Percentiles rank a stretch among this genome's conserved stretches.
These are phyloP conservation scores for Nasonia giraulti DNA, from an alignment of 1,140 invertebrate genomes.

Conservation along the genomic window DNA sequence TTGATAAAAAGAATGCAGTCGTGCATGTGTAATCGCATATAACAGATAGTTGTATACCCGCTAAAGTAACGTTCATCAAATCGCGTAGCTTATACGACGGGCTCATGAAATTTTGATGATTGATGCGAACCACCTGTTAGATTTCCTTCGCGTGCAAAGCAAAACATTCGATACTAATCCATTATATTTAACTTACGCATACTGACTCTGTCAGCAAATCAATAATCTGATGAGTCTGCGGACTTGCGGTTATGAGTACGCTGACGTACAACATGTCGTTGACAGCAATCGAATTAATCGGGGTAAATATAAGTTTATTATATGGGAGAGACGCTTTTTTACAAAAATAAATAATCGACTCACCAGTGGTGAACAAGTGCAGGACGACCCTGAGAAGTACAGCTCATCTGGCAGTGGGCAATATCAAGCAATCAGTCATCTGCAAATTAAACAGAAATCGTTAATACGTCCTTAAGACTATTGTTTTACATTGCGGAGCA, in stretches of 20 bases:
- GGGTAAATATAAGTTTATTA: background rate
- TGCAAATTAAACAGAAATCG: background rate
- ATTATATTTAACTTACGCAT: background rate
- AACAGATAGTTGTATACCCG: too few species aligned
- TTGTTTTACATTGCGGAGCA: background rate
- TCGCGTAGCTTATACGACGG: too few species aligned
- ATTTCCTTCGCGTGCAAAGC: background rate
- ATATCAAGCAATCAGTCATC: background rate
- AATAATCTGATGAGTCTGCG: background rate
- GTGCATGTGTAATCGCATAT: too few species aligned
- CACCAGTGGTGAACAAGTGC: background rate
- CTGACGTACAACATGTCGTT: slow-evolving; percentile 13
- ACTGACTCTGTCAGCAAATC: background rate
- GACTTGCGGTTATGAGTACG: too few species aligned
- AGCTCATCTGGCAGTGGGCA: slow-evolving; percentile 7
- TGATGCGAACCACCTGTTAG: too few species aligned
- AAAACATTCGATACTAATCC: background rate
- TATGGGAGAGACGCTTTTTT: background rate
- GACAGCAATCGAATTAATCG: background rate
- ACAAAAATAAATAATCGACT: background rate
- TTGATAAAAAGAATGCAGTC: too few species aligned
- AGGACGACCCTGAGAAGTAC: too few species aligned
- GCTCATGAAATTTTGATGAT: too few species aligned
- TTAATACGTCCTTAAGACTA: background rate
- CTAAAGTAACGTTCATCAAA: too few species aligned